Evolutionary conservation across 2,888 invertebrate genomes (phyloP).

Genomic region (Dichetophora obliterata): DNA sequence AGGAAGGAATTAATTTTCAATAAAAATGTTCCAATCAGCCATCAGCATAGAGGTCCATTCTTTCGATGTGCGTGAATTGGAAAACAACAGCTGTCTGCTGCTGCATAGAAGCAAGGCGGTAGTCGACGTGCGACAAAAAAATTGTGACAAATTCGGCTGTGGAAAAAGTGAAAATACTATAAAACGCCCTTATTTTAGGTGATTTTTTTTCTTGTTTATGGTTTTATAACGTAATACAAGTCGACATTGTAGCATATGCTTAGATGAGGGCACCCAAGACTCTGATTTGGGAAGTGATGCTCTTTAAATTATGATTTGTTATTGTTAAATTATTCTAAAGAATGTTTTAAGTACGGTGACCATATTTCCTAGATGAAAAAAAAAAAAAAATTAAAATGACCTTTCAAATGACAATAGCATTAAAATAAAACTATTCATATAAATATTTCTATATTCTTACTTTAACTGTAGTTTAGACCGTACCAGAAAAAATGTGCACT

Average conservation of each 20-base stretch:
- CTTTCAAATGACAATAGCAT: too few species aligned
- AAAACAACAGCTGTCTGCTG: not conserved
- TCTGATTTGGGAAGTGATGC: not conserved
- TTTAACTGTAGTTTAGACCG: too few species aligned
- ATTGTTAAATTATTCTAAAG: too few species aligned
- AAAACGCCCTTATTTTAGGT: not conserved
- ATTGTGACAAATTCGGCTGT: not conserved
- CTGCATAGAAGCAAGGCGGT: not conserved
- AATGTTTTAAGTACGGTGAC: too few species aligned
- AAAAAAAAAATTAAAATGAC: too few species aligned
- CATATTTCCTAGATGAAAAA: too few species aligned
- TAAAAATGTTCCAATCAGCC: conserved; percentile 8
- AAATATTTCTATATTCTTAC: too few species aligned
- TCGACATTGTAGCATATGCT: not conserved
- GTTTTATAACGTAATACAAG: not conserved
- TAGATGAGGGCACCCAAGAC: not conserved
- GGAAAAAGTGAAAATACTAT: not conserved
- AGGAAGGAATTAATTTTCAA: conserved; percentile 19
- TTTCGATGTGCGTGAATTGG: not conserved
- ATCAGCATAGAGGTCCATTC: conserved; percentile 16
- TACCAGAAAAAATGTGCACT: too few species aligned
- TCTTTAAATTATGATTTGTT: too few species aligned
- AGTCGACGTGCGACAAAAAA: not conserved
- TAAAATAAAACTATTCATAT: too few species aligned
- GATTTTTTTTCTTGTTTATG: not conserved